These are phyloP conservation scores for Priapulus caudatus DNA, from an alignment of 2,888 invertebrate genomes.

Conservation along the genomic window DNA sequence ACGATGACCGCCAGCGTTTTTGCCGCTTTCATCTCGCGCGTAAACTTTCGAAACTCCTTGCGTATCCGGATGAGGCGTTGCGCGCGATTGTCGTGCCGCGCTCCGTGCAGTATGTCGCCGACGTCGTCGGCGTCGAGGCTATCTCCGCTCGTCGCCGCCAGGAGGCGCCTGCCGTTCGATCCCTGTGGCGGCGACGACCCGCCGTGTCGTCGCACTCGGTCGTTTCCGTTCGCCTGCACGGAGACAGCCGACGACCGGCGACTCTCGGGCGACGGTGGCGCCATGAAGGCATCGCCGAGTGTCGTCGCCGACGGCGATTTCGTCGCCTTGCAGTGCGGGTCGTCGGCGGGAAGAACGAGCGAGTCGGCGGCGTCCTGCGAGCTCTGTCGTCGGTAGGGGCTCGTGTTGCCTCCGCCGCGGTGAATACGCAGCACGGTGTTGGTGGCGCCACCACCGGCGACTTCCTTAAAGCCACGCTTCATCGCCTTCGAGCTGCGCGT, in stretches of 20 bases:
- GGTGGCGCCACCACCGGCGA: conserved; percentile 43
- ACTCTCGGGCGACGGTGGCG: conserved; percentile 47
- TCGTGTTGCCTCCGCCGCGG: conserved; percentile 48
- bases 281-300: conserved; percentile 19
- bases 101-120: background rate
- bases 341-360: too few species aligned
- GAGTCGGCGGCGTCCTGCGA: too few species aligned
- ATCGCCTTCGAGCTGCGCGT: conserved; percentile 44
- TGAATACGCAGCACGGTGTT: conserved; percentile 81
- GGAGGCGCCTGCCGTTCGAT: too few species aligned
- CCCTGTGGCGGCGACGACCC: too few species aligned
- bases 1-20: conserved; percentile 94
- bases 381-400: too few species aligned
- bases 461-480: conserved; percentile 48
- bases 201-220: too few species aligned
- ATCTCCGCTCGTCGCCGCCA: background rate
- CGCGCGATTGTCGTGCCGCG: background rate
- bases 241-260: conserved; percentile 31
- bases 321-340: too few species aligned
- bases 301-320: conserved; percentile 20
- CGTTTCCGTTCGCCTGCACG: too few species aligned
- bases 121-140: background rate
- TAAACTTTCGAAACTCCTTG: conserved; percentile 44
- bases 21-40: conserved; percentile 92
- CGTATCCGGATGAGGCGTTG: background rate